Base-by-base conservation (phyloP, 2,797 vertebrate genomes). In the Hydrophis major region DNA sequence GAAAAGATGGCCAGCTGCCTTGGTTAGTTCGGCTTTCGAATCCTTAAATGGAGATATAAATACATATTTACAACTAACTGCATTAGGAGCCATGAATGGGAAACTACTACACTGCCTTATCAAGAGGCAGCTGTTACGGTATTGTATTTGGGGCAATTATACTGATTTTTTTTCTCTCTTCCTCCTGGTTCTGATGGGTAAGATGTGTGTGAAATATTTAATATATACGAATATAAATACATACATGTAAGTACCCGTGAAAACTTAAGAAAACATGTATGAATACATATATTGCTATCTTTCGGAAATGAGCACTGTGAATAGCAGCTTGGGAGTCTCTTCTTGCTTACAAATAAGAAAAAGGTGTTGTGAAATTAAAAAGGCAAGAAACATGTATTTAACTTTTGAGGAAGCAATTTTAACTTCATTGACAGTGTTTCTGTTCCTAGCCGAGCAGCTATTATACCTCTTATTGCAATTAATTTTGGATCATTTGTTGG, bases 401-500 rank as follows among this genome's bases (percentile, higher is more conserved):
- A 11, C 37, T 57, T 27, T 61, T 69, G n/a, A 42, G 89, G 92
- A 87, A 94, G 57, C 63, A 2, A 37, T 63, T 93, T 87, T 86
- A 4, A 32, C 91, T 74, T 90, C 57, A 92, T 18, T 6, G 57
- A 53, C 0, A 4, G 87, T 32, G 1, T 42, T 93, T 94, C 88
- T 57, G 60, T 78, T 91, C 87, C 90, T 20, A 2, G 86, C 5
- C 59, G 92, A 92, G 88, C 22, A 37, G 66, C 61, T 92, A 18
- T 88, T 74, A 37, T 47, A 83, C 32, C 53, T 95, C 47, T 94
- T 74, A 91, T 90, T 90, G 56, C 57, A 93, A 93, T 93, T 89
- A 69, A 90, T 90, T 94, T 86, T 59, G 86, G 89, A 89, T 83
- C 60, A 53, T 28, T 28, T 63, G 50, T 87, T 28, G 78, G 57